Base-by-base conservation (phyloP, 2,888 invertebrate species). In the Cecidostiba fungosa region DNA sequence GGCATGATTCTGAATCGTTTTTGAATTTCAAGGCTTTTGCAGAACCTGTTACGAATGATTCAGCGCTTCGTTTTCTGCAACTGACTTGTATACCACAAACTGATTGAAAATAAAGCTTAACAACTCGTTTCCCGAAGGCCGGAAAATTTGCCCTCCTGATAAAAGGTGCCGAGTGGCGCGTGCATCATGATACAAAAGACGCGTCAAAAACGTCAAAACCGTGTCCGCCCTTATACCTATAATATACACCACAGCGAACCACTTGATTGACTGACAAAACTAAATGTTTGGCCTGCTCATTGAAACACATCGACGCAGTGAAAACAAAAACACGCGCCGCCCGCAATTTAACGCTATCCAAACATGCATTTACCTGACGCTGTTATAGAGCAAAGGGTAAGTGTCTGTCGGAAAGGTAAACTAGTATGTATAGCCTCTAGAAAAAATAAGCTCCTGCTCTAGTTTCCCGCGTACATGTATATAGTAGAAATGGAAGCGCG, bases 241-340 rank as follows among this genome's bases (percentile, higher is more conserved):
- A 39, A 8, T 6, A 54, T n/a, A 19, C n/a, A n/a, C 19, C n/a
- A 10, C 8, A 14, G 23, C 69, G 70, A 54, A 59, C 16, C 81
- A 69, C 77, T 82, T 85, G 85, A 88, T 87, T 81, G 86, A 87
- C 87, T 85, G 86, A 87, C 88, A 85, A 87, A 87, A 88, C 80
- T 85, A 87, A 50, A 86, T 86, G 87, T 87, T 87, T 88, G 86
- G 74, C 83, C 85, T 81, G 73, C 80, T 72, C 82, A 83, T 77
- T 86, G 81, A 85, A 86, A 84, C 62, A 77, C 62, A 74, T 6
- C 50, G 82, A 36, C 72, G 74, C 59, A 85, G 59, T 77, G 74
- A 77, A 85, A 88, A 81, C 70, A 84, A 86, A 79, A 88, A 87
- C 85, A 86, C 74, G 82, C 84, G 54, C 54, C 2, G 54, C 39